Evolutionary conservation across 2,113 vertebrate genomes (phyloP), one percentile per base, ranked within the genome.

Genomic region (Megaleporinus macrocephalus): DNA sequence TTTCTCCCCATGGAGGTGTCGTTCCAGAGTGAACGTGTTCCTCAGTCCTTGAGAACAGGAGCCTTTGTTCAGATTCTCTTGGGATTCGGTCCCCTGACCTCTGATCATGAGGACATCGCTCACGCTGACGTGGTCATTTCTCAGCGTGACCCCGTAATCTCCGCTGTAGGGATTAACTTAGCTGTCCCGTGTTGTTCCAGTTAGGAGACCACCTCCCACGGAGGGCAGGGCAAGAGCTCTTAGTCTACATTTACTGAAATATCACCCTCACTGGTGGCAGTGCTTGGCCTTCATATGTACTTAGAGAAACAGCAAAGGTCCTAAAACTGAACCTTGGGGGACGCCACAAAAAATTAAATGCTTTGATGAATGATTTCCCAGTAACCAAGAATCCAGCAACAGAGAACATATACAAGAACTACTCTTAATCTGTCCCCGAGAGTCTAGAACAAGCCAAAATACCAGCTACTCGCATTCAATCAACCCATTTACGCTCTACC

Each of bases 11-110:
- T 13, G 11, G 27, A 15, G 16, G 61, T 63, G 26, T 63, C 49
- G 29, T 57, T 9, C 76, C 66, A 10, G n/a, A 4, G 11, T 69
- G 10, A 14, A 59, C 65, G n/a, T 24, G 22, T 5, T 26, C n/a
- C 29, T 20, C 24, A 27, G 51, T 57, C 27, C n/a, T 26, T 27
- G 30, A 10, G 12, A 44, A 20, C n/a, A 27, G 27, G 13, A 71
- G 20, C 22, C 65, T 79, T n/a, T 55, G 55, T 33, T 16, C 29
- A 4, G 26, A 55, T 87, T 87, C 87, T 83, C 70, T 86, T 81
- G 55, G 26, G 36, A 55, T 80, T 88, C 84, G 73, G 86, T 77
- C 62, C n/a, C 88, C 82, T 74, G 33, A 69, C 84, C 71, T 86
- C 69, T 63, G 55, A 70, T 84, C 85, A 85, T 62, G 74, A 62